Evolutionary conservation across 2,888 invertebrate species (phyloP), one percentile per base, ranked within the genome.

Genomic region (Scaptodrosophila latifasciaeformis): DNA sequence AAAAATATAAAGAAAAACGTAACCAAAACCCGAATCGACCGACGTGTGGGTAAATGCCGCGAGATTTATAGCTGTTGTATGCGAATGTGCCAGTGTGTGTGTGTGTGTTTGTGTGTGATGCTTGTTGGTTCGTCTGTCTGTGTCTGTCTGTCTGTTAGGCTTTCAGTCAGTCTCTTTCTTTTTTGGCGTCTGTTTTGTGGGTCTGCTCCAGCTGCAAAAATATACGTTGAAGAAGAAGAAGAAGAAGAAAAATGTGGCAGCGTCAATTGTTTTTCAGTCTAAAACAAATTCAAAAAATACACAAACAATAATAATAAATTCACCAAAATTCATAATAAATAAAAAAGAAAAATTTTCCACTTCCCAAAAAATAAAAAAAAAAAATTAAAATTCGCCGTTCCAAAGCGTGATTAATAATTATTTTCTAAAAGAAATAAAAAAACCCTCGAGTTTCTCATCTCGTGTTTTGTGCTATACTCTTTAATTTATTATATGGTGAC

Each of bases 401-500:
- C 17, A n/a, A 40, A 47, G 44, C 37, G 37, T 40, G 40, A 37
- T 46, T 58, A 48, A 59, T 48, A 48, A 61, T 44, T 19, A 29
- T 49, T 55, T 55, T 50, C 46, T 27, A 54, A 49, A 39, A 40
- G 45, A 45, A n/a, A 7, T 55, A 35, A 43, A 29, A 13, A 9
- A 39, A 37, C 10, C 31, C 57, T 47, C 34, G n/a, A 57, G 44
- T 59, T 45, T 19, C 30, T 46, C 30, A 31, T 37, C 39, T 39
- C 47, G 30, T n/a, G 39, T 31, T 49, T 27, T 43, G 56, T 51
- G 40, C 70, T n/a, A n/a, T n/a, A 39, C 58, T 58, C 55, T 44
- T 56, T 59, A 70, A 71, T 68, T 70, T 66, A 75, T 69, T 61
- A 62, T 59, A 64, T 55, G 58, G 27, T 51, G 9, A 19, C 13